Base-by-base conservation (phyloP, 2,888 invertebrate species). In the Diarsia dahlii region DNA sequence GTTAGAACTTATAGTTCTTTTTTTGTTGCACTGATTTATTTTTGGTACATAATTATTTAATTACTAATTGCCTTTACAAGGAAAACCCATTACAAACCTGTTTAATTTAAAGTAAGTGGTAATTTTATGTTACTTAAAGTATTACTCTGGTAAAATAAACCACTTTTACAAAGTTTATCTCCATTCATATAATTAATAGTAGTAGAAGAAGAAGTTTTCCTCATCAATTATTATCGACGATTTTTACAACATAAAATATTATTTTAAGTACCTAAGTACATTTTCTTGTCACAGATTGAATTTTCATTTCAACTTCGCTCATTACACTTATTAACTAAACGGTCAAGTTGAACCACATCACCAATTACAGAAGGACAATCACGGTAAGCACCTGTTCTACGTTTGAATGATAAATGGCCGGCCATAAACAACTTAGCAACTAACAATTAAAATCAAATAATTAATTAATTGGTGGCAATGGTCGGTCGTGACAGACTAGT, bases 321-420 rank as follows among this genome's bases (percentile, higher is more conserved):
- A 15, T 20, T n/a, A 39, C 10, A 34, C 20, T 34, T 15, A 76
- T 50, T 20, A 23, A 5, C 18, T 48, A 12, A 20, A 68, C 60
- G 34, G 80, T 80, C 81, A 74, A 81, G 75, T 81, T 66, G 15
- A 74, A 78, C 75, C 9, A 78, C 63, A 65, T 48, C 50, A 81
- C 72, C 50, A 68, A 64, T 64, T 54, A 62, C 23, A 74, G 70
- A 84, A 79, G 54, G 63, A 60, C 81, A 79, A 39, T 39, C 18
- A 56, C 12, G 28, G n/a, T 52, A 10, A 63, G 34, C 74, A 84
- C 80, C 63, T 84, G 70, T 74, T 84, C 12, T 18, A 54, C 66
- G 15, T 58, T 79, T 63, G 20, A 58, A 74, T 71, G 65, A 83
- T 81, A 70, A 54, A 69, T 54, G 10, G 12, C 39, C 28, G 64